Base-by-base conservation (phyloP, 2,113 vertebrate species). In the Equus quagga region DNA sequence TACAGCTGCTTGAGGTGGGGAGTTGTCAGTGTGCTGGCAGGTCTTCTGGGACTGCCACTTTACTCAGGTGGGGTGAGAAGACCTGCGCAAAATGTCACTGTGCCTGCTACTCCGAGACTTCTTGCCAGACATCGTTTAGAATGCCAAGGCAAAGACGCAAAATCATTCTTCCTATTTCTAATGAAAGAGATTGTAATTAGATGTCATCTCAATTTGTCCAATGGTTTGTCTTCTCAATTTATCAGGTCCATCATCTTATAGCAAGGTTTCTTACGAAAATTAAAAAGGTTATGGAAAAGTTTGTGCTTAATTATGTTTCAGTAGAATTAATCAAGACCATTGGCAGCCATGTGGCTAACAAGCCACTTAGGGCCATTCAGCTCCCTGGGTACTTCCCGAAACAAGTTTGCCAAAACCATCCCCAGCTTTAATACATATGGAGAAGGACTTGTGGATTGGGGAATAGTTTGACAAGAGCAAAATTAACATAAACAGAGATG, bases 401-500 rank as follows among this genome's bases (percentile, higher is more conserved):
- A 83, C 28, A 79, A 84, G 46, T 73, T 83, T 79, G 36, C 36
- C 83, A 72, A 70, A 31, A 73, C 36, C 21, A 56, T 8, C 17
- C 51, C 24, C 51, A 51, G 60, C 24, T 83, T 70, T 87, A 58
- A 73, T 51, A 62, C 41, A 90, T 41, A 90, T 21, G 12, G 70
- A 78, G 58, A 97, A 93, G 15, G 62, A 82, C 46, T 17, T 60
- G 8, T 82, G 41, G 41, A 23, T 87, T 58, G 41, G 72, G 67
- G 23, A 83, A 58, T 41, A 58, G n/a, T 86, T 92, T 83, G 69
- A 96, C 28, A 72, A 86, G 56, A 87, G 41, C 8, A 62, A 87
- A 96, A 76, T 85, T 81, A 75, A 73, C 70, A 90, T 79, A 81
- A 90, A 49, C 60, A 93, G 54, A 76, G 54, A 76, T n/a, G 8